Conservation (phyloP, 2,113 vertebrate genomes). For the Corydoras maculifer region DNA sequence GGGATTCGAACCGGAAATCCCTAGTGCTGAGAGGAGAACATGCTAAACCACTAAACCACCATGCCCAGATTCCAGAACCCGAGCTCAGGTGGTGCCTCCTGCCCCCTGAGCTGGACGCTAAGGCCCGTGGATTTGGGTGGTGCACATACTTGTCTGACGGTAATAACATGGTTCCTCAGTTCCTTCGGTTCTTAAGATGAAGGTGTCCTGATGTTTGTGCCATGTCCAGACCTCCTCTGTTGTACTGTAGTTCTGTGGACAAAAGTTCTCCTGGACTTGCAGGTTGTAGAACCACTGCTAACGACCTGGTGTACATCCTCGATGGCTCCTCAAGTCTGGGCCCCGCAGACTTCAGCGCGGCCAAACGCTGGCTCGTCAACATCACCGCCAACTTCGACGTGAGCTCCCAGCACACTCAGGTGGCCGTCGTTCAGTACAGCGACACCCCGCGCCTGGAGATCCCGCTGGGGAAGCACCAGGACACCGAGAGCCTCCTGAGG, state of each 20-base stretch:
- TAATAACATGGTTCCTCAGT: not conserved
- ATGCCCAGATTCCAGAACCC: no score
- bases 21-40: no score
- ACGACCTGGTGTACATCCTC: slow-evolving; percentile 59
- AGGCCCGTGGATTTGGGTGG: no score
- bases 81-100: no score
- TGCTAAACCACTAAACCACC: no score
- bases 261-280: slow-evolving; percentile 31
- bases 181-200: not conserved
- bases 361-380: slow-evolving; percentile 59
- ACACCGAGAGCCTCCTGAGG: slow-evolving; percentile 45
- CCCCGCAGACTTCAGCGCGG: slow-evolving; percentile 50
- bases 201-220: not conserved
- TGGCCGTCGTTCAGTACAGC: slow-evolving; percentile 61
- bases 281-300: slow-evolving; percentile 60
- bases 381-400: slow-evolving; percentile 57
- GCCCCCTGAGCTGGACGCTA: no score
- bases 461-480: slow-evolving; percentile 53
- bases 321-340: slow-evolving; percentile 61
- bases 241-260: slow-evolving; percentile 1
- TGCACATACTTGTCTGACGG: no score
- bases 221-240: not conserved
- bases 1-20: no score
- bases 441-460: slow-evolving; percentile 59
- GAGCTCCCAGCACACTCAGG: slow-evolving; percentile 55